Evolutionary conservation across 2,797 vertebrate genomes (phyloP).

Genomic region (Bovichtus diacanthus): DNA sequence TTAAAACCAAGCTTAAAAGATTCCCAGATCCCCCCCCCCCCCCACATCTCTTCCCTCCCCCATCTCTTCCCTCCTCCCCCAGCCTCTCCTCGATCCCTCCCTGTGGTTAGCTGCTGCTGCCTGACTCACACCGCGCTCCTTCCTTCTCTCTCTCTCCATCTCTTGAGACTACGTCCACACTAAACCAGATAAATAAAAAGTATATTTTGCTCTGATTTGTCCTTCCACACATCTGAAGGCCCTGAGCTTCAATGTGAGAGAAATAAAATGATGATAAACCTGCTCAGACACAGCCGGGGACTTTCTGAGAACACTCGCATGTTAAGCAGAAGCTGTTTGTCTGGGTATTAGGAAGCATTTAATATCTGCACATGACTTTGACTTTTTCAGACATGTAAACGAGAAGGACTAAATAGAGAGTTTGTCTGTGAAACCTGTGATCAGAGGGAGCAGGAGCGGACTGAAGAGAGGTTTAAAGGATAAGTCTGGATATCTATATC

Average conservation of each 20-base stretch:
- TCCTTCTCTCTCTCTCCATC: background rate
- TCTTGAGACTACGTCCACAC: background rate
- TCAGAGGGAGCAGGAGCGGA: no score
- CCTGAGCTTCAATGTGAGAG: background rate
- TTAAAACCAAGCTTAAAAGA: conserved; percentile 58
- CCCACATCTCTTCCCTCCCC: background rate
- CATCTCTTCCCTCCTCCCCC: conserved; percentile 26
- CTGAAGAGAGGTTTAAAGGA: no score
- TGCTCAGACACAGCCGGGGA: background rate
- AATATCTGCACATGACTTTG: no score
- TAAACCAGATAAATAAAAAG: background rate
- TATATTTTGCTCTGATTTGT: background rate
- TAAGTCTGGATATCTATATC: no score
- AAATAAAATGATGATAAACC: background rate
- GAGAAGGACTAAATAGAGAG: no score
- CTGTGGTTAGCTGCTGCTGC: conserved; percentile 27
- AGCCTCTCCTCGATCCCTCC: conserved; percentile 16
- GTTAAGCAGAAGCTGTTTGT: no score
- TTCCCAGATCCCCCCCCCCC: conserved; percentile 11
- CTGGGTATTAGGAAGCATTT: no score
- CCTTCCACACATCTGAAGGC: background rate
- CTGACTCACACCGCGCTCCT: conserved; percentile 18
- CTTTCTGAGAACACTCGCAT: no score
- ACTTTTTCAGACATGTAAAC: no score
- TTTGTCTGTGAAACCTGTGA: no score